Percentiles rank a stretch among this genome's conserved stretches.
Evolutionary conservation across 2,888 invertebrate species (phyloP).

Genomic region (Zeuzera pyrina): DNA sequence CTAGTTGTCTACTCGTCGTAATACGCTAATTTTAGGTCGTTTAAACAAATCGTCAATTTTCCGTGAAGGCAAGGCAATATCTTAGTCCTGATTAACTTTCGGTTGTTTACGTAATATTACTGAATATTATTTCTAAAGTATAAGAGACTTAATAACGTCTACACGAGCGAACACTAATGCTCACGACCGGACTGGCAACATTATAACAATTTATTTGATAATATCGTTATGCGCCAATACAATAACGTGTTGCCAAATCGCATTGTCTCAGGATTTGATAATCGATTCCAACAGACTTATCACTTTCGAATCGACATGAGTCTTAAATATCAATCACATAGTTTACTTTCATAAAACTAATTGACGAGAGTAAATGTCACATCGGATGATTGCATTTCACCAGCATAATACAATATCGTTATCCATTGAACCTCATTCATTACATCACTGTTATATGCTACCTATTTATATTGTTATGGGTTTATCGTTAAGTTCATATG

Average conservation of each 20-base stretch:
- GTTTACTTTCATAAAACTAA: background rate
- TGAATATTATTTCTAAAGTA: conserved; percentile 17
- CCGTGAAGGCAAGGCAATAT: conserved; percentile 22
- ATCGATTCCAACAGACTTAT: conserved; percentile 30
- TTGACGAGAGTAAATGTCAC: no score
- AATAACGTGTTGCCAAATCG: conserved; percentile 36
- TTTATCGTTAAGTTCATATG: no score
- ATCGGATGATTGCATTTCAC: no score
- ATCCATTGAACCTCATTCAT: no score
- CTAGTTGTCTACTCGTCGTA: conserved; percentile 29
- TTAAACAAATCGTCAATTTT: conserved; percentile 31
- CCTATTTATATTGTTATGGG: no score
- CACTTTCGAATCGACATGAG: conserved; percentile 19
- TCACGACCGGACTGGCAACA: conserved; percentile 48
- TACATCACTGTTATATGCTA: no score
- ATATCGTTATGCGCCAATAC: conserved; percentile 30
- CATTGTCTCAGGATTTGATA: conserved; percentile 35
- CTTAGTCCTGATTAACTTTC: conserved; percentile 8
- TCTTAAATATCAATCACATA: conserved; percentile 3
- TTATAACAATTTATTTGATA: conserved; percentile 43
- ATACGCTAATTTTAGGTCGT: conserved; percentile 12
- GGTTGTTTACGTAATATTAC: conserved; percentile 6
- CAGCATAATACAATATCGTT: no score
- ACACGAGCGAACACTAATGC: conserved; percentile 52
- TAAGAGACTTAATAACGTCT: conserved; percentile 28